phyloP scores from a whole-genome alignment of 2,797 vertebrate species.

The Sebastes glaucus region DNA sequence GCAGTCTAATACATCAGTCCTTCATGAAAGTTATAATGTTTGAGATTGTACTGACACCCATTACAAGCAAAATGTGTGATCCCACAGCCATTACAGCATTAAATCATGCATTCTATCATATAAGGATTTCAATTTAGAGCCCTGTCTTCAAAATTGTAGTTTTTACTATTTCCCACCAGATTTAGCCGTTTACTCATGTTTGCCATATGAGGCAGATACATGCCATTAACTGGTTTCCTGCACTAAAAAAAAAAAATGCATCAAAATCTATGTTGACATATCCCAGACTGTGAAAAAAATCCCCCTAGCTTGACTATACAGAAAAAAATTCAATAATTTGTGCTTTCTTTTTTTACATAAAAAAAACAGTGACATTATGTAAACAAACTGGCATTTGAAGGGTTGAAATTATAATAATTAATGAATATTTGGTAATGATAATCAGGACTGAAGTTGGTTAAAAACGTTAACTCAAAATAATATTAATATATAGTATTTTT shows the following conservation, averaged over 20 bases:
- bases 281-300: background rate
- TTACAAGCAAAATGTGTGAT: accelerated
- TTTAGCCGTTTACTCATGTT: background rate
- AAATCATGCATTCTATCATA: background rate
- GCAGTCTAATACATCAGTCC: background rate
- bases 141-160: background rate
- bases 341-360: no score
- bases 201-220: background rate
- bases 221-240: background rate
- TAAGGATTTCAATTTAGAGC: background rate
- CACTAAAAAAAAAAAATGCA: no score
- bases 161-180: background rate
- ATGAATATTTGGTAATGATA: background rate
- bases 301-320: background rate
- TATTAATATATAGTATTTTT: background rate
- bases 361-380: no score
- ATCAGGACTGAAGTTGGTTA: no score
- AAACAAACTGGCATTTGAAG: background rate
- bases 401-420: accelerated
- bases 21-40: no score
- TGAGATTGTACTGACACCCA: background rate
- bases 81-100: background rate
- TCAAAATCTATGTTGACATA: background rate
- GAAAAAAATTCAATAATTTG: no score
- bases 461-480: background rate